Conservation (phyloP, 2,113 vertebrate genomes). For the Thomomys bottae region DNA sequence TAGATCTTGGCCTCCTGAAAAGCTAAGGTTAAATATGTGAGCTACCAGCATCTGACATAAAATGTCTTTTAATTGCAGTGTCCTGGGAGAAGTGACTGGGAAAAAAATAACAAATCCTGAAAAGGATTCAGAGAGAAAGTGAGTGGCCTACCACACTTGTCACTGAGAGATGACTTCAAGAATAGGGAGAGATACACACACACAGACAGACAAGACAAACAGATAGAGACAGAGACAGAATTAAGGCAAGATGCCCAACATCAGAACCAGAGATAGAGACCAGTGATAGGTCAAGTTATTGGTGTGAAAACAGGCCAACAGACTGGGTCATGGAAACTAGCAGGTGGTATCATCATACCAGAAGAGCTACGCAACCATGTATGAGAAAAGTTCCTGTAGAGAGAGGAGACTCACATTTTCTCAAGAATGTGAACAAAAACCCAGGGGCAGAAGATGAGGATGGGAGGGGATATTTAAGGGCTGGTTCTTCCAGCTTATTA, state of each 20-base stretch:
- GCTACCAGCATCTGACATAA: too few relatives aligned
- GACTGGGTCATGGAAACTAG: neutral
- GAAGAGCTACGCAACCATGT: fast-evolving
- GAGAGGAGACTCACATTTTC: neutral
- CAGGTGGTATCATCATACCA: too few relatives aligned
- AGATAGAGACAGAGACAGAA: neutral
- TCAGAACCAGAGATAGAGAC: neutral
- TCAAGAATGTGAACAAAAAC: neutral
- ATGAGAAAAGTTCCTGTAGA: neutral
- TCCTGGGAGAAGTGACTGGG: neutral
- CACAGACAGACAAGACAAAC: too few relatives aligned
- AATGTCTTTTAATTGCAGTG: neutral
- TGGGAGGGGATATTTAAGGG: neutral
- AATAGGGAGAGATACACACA: neutral
- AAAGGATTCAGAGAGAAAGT: neutral
- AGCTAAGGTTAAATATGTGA: too few relatives aligned
- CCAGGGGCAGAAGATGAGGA: neutral
- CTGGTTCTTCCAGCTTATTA: neutral
- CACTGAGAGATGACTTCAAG: neutral
- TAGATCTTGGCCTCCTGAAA: too few relatives aligned
- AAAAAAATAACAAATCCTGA: neutral
- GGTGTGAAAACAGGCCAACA: neutral
- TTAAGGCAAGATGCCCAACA: neutral
- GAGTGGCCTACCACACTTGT: neutral
- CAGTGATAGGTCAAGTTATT: neutral